Percentiles rank a stretch among this genome's conserved stretches.
Evolutionary conservation across 2,888 invertebrate species (phyloP).

Genomic region (Serripes groenlandicus): DNA sequence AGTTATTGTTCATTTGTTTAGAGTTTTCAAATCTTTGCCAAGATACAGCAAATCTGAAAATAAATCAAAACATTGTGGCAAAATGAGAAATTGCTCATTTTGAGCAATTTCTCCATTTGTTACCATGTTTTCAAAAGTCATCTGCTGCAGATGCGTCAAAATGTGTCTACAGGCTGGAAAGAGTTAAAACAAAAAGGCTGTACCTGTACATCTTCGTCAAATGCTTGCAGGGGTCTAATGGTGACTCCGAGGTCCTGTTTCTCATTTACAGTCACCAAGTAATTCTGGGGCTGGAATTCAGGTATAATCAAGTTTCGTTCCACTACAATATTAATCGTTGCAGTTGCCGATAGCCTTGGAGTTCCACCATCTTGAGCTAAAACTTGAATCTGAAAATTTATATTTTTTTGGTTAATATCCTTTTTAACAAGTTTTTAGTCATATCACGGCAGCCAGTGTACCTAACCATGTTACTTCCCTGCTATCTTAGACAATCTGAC

Average conservation of each 20-base stretch:
- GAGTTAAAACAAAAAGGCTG: too few relatives aligned
- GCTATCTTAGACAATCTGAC: too few relatives aligned
- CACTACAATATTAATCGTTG: constrained; percentile 74
- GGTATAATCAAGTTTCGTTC: constrained; percentile 78
- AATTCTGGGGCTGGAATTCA: constrained; percentile 71
- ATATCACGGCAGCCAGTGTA: too few relatives aligned
- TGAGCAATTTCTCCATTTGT: neutral
- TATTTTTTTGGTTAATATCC: too few relatives aligned
- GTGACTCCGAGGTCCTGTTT: constrained; percentile 73
- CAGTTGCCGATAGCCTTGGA: constrained; percentile 73
- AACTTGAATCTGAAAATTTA: constrained; percentile 75
- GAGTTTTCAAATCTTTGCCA: too few relatives aligned
- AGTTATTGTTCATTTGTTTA: too few relatives aligned
- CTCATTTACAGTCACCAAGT: constrained; percentile 76
- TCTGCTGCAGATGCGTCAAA: too few relatives aligned
- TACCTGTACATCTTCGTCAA: constrained; percentile 75
- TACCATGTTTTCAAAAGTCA: neutral
- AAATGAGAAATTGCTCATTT: neutral
- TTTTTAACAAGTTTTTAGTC: too few relatives aligned
- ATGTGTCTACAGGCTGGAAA: too few relatives aligned
- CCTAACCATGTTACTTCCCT: too few relatives aligned
- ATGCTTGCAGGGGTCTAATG: constrained; percentile 72
- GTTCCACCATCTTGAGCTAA: constrained; percentile 79
- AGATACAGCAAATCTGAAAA: too few relatives aligned
- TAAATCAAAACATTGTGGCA: neutral